Evolutionary conservation across 2,797 vertebrate genomes (phyloP), one percentile per base, ranked within the genome.

Genomic region (Poecile montanus): DNA sequence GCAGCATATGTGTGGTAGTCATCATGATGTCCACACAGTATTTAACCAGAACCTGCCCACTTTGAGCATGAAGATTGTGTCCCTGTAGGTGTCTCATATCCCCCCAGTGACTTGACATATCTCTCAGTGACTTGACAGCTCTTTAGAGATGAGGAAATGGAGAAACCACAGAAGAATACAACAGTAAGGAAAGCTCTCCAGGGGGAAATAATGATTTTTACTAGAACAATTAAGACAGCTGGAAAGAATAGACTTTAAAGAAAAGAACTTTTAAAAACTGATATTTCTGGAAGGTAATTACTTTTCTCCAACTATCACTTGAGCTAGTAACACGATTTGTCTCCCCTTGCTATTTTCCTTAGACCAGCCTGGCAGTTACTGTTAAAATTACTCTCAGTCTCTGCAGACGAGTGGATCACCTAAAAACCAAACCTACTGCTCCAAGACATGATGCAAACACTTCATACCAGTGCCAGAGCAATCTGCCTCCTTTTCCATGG

Each of bases 1-100:
- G 45, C 53, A 87, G 71, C 16, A 20, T 10, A 42, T 0, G 0
- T 3, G 1, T 45, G 45, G 21, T 30, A 47, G 8, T 4, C 14
- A 11, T 23, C 26, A 30, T 2, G 23, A 29, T 10, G 23, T 38
- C n/a, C 10, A 4, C 44, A 26, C 5, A 22, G 62, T 30, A 13
- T 27, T 42, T 50, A 93, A 44, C 16, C n/a, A 88, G 58, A 90
- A 78, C 8, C 13, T 88, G 26, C 23, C 29, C 3, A 2, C n/a
- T 66, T 44, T 15, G 30, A 61, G 38, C 50, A n/a, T 3, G 22
- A 74, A 67, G 65, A 42, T 1, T 2, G 17, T 25, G 47, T 22
- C 23, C 32, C 54, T 85, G 47, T 10, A 73, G 17, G 36, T 62
- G 34, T 84, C 20, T 50, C 36, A 48, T 32, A 62, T 11, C 4